Evolutionary conservation across 2,888 invertebrate species (phyloP).

Genomic region (Protophormia terraenovae): DNA sequence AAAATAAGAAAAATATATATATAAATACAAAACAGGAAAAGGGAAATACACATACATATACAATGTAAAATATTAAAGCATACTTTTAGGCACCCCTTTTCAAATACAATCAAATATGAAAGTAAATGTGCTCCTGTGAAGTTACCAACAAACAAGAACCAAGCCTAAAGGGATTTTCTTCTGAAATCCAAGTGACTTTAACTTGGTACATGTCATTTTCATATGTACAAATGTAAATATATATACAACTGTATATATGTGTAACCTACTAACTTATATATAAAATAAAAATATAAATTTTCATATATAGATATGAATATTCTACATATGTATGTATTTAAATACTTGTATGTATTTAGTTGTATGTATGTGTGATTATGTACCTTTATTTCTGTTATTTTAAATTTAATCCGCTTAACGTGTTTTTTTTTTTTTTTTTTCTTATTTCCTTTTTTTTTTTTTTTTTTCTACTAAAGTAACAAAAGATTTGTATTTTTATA

Average conservation of each 20-base stretch:
- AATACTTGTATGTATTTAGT: too few relatives aligned
- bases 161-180: conserved; percentile 30
- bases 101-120: not conserved
- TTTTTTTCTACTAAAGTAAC: conserved; percentile 26
- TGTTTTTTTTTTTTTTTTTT: conserved; percentile 29
- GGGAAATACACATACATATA: conserved; percentile 37
- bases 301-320: not conserved
- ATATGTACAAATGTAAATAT: not conserved
- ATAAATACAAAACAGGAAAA: not conserved
- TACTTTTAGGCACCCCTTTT: conserved; percentile 45
- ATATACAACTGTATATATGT: not conserved
- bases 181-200: conserved; percentile 31
- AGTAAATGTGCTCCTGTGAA: not conserved
- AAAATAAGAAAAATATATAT: too few relatives aligned
- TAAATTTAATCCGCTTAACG: conserved; percentile 62
- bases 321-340: not conserved
- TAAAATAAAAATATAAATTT: conserved; percentile 15
- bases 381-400: conserved; percentile 31
- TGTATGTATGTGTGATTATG: too few relatives aligned
- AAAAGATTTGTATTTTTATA: conserved; percentile 12
- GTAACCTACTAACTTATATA: conserved; percentile 60
- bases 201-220: conserved; percentile 13
- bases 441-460: conserved; percentile 15
- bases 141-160: not conserved
- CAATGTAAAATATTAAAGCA: conserved; percentile 31